Evolutionary conservation across 2,888 invertebrate species (phyloP), one percentile per base, ranked within the genome.

Genomic region (Nomada hirtipes): DNA sequence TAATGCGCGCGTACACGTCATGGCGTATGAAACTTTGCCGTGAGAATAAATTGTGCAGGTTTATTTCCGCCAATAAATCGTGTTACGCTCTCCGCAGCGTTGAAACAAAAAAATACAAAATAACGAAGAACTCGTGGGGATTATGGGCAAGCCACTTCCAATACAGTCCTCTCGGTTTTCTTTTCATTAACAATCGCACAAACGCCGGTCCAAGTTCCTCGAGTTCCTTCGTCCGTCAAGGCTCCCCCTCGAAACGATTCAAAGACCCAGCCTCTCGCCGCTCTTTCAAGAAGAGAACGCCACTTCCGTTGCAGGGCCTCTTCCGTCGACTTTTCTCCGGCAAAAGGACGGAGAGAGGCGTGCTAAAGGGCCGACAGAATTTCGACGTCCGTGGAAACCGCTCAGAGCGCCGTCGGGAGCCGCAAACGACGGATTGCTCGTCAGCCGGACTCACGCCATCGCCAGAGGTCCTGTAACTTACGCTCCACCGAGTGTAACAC

Each of bases 401-500:
- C 20, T 61, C 4, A n/a, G 44, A 23, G 63, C n/a, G 57, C 10
- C 18, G n/a, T 18, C 18, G 26, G n/a, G 53, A n/a, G 23, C 53
- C 20, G 23, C 42, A 15, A 26, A 29, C 18, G 20, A 53, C 7
- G 57, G 44, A 60, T 10, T 57, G 74, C 52, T 20, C n/a, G 23
- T 20, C 55, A 59, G 23, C 59, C 67, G 1, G 3, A 11, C 10
- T 15, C 15, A 64, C 44, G 80, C 47, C 77, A 77, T 13, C 36
- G 36, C 60, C 79, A 76, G 73, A 79, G 50, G 74, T 76, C 74
- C 75, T 29, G 69, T 82, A 74, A 79, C 70, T 79, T 76, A 76
- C 74, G 82, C 71, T 76, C 61, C 74, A 20, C 23, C 60, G 84
- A 61, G 52, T 60, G 60, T 67, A 79, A 83, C 79, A 67, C 47